phyloP scores from a whole-genome alignment of 2,113 vertebrate genomes.

The Sturnira hondurensis region DNA sequence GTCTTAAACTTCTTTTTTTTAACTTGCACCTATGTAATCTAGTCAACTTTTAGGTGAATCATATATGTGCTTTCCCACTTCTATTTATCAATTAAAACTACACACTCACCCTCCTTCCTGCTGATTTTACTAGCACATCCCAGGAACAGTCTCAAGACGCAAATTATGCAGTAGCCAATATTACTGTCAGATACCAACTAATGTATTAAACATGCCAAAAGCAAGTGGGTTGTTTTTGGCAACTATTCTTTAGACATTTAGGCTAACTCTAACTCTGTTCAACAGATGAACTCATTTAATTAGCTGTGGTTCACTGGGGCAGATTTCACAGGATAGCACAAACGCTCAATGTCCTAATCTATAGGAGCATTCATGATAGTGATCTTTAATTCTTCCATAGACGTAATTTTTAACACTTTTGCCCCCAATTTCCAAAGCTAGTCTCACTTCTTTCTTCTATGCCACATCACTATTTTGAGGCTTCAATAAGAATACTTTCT shows the following conservation, averaged over 20 bases:
- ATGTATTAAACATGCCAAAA: background rate
- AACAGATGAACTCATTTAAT: background rate
- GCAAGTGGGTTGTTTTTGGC: background rate
- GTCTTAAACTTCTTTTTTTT: background rate
- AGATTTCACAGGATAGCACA: background rate
- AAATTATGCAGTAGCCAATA: background rate
- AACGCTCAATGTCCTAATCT: background rate
- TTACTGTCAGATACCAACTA: background rate
- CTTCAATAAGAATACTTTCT: background rate
- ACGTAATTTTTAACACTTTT: constrained; percentile 17
- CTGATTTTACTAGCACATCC: background rate
- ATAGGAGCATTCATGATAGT: background rate
- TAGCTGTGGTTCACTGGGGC: background rate
- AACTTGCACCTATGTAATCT: background rate
- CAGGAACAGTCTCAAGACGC: background rate
- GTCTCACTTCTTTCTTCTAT: background rate
- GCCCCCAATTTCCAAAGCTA: constrained; percentile 13
- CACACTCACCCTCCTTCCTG: background rate
- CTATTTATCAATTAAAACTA: background rate
- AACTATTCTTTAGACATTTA: background rate
- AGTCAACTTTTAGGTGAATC: background rate
- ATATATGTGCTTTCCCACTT: background rate
- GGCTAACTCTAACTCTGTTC: background rate
- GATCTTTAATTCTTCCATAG: background rate
- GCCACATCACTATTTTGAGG: background rate